phyloP scores from a whole-genome alignment of 2,113 vertebrate species.

The Macrotis lagotis region DNA sequence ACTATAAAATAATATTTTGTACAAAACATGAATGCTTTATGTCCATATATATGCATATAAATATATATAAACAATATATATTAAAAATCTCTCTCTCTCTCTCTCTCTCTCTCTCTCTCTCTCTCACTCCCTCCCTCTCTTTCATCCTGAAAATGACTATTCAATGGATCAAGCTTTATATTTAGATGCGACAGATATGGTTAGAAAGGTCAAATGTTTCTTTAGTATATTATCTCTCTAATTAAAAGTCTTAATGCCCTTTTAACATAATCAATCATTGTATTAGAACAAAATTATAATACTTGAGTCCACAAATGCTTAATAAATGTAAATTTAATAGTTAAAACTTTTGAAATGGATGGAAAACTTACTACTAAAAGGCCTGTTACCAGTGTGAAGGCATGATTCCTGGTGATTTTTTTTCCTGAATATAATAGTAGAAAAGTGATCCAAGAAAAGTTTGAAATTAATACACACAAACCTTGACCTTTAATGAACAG shows the following conservation, averaged over 20 bases:
- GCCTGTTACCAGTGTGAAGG: background rate
- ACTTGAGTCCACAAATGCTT: background rate
- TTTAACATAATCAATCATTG: background rate
- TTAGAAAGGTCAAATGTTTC: background rate
- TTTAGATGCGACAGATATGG: background rate
- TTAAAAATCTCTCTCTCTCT: no score
- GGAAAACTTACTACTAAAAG: background rate
- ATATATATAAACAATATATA: background rate
- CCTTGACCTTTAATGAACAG: background rate
- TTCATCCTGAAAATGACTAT: no score
- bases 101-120: no score
- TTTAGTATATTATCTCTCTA: background rate
- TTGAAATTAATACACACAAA: background rate
- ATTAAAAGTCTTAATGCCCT: background rate
- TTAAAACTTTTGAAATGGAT: no score
- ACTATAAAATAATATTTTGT: background rate
- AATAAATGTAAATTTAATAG: background rate
- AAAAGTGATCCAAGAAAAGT: background rate
- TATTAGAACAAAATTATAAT: background rate
- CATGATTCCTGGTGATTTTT: background rate
- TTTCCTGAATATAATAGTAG: no score
- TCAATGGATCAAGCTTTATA: background rate
- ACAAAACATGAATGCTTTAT: no score
- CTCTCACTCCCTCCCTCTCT: no score
- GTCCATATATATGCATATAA: no score